These are phyloP conservation scores for Bellardia pandia DNA, from an alignment of 2,888 invertebrate genomes.

Conservation along the genomic window DNA sequence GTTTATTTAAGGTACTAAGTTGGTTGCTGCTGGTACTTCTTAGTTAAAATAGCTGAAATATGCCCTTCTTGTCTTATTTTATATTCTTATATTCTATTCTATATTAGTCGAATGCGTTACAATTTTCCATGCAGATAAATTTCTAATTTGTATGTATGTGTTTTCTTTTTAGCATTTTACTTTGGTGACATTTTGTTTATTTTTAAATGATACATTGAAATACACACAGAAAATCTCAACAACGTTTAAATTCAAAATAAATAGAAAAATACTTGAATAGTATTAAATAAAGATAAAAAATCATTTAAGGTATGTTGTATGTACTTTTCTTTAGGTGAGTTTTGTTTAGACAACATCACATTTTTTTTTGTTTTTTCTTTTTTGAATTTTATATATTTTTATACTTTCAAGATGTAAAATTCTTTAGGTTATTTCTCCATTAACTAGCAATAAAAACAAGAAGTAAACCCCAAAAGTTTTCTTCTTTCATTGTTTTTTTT, in stretches of 20 bases:
- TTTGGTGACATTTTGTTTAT: slow-evolving; percentile 57
- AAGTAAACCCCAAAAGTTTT: slow-evolving; percentile 11
- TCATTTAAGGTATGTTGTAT: not conserved
- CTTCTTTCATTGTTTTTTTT: slow-evolving; percentile 1
- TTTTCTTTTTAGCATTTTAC: slow-evolving; percentile 19
- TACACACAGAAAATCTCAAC: not conserved
- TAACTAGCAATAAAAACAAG: slow-evolving; percentile 13
- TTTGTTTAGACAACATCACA: not conserved
- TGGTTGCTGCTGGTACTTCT: not conserved
- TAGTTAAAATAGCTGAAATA: not conserved
- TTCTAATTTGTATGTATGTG: slow-evolving; percentile 37
- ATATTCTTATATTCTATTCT: too few species aligned
- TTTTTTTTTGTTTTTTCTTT: not conserved
- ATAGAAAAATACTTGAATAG: slow-evolving; percentile 23
- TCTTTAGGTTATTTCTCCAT: not conserved
- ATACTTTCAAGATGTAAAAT: not conserved
- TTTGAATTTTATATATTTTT: not conserved
- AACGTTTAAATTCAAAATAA: not conserved
- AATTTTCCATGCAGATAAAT: slow-evolving; percentile 62
- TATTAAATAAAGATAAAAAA: not conserved
- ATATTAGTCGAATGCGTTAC: slow-evolving; percentile 18
- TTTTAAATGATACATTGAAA: slow-evolving; percentile 47
- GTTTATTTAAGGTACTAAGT: slow-evolving; percentile 21
- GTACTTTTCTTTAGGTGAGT: slow-evolving; percentile 18
- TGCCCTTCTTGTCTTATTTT: not conserved